A percentile compares a stretch with the other conserved stretches of the same genome.
These are phyloP conservation scores for Neomonachus schauinslandi DNA, from an alignment of 2,113 vertebrate species.

Conservation along the genomic window DNA sequence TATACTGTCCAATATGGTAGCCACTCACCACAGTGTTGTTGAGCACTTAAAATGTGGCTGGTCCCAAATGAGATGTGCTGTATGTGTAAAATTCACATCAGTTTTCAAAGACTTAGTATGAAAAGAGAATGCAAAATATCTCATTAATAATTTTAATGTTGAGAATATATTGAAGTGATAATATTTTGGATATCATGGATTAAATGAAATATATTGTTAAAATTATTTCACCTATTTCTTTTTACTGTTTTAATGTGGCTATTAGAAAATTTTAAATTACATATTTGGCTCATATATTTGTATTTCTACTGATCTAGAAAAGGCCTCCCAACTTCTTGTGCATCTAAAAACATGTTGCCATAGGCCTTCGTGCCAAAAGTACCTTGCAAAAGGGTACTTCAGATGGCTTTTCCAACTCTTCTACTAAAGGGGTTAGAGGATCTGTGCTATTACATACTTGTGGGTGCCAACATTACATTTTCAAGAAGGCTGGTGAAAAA, in stretches of 20 bases:
- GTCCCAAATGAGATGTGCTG: neutral
- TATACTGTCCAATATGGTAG: no score
- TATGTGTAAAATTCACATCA: neutral
- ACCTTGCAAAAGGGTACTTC: neutral
- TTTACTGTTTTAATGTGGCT: neutral
- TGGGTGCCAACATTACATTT: neutral
- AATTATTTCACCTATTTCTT: neutral
- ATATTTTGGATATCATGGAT: neutral
- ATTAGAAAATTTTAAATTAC: neutral
- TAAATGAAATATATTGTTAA: neutral
- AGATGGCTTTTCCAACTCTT: neutral
- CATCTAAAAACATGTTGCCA: neutral
- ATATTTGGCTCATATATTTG: neutral
- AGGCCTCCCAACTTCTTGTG: neutral
- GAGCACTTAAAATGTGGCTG: neutral
- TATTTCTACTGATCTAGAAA: conserved; percentile 6
- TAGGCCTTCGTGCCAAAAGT: neutral
- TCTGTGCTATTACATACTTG: neutral
- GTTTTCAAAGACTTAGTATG: neutral
- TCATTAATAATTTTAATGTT: neutral
- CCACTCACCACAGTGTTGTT: neutral
- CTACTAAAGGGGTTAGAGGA: neutral
- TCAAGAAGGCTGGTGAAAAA: neutral
- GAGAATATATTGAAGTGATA: neutral
- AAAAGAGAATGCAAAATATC: neutral